Conservation (phyloP, 2,797 vertebrate species). For the Urosaurus nigricauda region DNA sequence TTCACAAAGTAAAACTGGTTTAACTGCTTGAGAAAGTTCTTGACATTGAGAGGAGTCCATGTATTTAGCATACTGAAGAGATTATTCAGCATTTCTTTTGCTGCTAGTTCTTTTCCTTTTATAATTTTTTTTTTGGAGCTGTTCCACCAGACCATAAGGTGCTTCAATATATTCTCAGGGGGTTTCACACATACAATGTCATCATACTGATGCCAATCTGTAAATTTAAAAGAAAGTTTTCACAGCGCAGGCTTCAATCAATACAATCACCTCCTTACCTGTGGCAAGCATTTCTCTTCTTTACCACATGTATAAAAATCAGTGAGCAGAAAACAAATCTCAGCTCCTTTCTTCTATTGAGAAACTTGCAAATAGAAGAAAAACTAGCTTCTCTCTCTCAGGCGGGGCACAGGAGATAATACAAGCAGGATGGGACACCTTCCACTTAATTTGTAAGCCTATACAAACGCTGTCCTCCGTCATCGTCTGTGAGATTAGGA, state of each 20-base stretch:
- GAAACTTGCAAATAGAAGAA: background rate
- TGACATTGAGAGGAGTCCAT: constrained; percentile 82
- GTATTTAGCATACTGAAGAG: constrained; percentile 85
- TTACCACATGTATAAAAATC: no score
- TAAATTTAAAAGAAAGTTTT: background rate
- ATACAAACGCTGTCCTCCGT: no score
- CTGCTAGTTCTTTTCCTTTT: constrained; percentile 84
- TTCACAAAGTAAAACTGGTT: constrained; percentile 81
- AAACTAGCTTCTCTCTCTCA: background rate
- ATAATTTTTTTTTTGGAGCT: constrained; percentile 64
- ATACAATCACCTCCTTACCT: background rate
- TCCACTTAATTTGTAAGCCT: background rate
- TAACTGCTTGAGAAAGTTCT: constrained; percentile 82
- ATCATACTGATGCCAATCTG: constrained; percentile 96
- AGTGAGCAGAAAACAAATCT: background rate
- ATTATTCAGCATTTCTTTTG: constrained; percentile 81
- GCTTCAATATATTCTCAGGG: rapidly evolving
- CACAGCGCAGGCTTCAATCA: background rate
- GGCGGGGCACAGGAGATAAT: background rate
- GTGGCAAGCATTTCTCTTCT: background rate
- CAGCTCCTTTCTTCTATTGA: background rate
- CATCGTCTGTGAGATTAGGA: background rate
- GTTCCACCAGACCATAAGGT: rapidly evolving
- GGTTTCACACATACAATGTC: constrained; percentile 86
- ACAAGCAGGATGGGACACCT: background rate